Evolutionary conservation across 2,113 vertebrate genomes (phyloP).

Genomic region (Sander lucioperca): DNA sequence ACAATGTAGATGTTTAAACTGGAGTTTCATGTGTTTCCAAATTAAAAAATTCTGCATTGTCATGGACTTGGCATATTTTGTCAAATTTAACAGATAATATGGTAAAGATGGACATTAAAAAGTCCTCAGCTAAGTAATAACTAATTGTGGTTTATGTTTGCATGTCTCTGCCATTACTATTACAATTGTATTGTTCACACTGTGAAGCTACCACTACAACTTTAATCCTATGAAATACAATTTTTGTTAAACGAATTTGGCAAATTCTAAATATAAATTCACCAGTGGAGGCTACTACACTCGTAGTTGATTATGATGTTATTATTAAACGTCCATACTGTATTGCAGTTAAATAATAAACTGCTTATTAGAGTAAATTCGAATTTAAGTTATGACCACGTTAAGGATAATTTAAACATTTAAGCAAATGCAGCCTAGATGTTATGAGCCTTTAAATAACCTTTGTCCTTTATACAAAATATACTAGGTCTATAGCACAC

Average conservation of each 20-base stretch:
- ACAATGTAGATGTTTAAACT: constrained; percentile 3
- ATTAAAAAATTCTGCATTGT: constrained; percentile 9
- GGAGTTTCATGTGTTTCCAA: background rate
- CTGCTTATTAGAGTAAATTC: constrained; percentile 24
- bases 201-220: background rate
- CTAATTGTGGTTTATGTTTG: background rate
- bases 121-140: background rate
- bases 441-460: constrained; percentile 18
- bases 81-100: background rate
- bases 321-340: background rate
- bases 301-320: background rate
- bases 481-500: background rate
- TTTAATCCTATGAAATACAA: background rate
- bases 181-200: background rate
- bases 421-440: background rate
- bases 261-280: background rate
- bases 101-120: background rate
- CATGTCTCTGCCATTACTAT: background rate
- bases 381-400: constrained; percentile 9
- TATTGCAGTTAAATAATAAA: constrained; percentile 10
- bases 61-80: background rate
- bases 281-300: background rate
- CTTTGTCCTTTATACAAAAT: background rate
- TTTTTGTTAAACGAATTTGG: background rate
- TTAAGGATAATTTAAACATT: background rate